These are phyloP conservation scores for Heliothis virescens DNA, from an alignment of 1,140 invertebrate species.

Conservation along the genomic window DNA sequence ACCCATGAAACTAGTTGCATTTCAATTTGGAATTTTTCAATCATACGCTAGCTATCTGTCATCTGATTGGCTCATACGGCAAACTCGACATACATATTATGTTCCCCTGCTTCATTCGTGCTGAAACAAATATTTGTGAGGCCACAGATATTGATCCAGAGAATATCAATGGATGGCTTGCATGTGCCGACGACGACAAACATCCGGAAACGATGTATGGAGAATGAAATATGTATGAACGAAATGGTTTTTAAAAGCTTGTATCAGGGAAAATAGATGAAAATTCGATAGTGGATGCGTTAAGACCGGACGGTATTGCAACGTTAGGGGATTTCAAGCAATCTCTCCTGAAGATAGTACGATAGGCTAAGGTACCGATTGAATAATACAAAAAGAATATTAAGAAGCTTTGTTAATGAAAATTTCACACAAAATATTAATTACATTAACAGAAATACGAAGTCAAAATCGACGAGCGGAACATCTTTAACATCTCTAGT, in stretches of 20 bases:
- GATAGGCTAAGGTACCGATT: no score
- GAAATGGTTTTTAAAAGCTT: not conserved
- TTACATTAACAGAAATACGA: no score
- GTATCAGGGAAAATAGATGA: not conserved
- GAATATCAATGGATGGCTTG: not conserved
- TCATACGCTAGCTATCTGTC: slow-evolving; percentile 9
- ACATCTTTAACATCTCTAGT: no score
- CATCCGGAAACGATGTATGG: not conserved
- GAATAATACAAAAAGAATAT: no score
- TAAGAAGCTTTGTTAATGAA: no score
- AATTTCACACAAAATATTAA: no score
- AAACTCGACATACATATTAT: slow-evolving; percentile 2
- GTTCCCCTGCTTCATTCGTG: not conserved
- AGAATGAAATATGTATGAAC: slow-evolving; percentile 6
- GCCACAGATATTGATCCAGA: slow-evolving; percentile 4
- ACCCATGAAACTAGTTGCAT: slow-evolving; percentile 20
- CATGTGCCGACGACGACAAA: slow-evolving; percentile 1
- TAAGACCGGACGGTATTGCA: no score
- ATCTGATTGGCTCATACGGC: slow-evolving; percentile 13
- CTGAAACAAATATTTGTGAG: slow-evolving; percentile 26
- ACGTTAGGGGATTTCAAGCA: no score
- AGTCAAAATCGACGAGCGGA: no score
- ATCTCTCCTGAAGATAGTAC: no score
- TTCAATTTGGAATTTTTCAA: slow-evolving; percentile 25
- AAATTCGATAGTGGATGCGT: no score